phyloP scores from a whole-genome alignment of 2,113 vertebrate genomes.

The Apteryx owenii region DNA sequence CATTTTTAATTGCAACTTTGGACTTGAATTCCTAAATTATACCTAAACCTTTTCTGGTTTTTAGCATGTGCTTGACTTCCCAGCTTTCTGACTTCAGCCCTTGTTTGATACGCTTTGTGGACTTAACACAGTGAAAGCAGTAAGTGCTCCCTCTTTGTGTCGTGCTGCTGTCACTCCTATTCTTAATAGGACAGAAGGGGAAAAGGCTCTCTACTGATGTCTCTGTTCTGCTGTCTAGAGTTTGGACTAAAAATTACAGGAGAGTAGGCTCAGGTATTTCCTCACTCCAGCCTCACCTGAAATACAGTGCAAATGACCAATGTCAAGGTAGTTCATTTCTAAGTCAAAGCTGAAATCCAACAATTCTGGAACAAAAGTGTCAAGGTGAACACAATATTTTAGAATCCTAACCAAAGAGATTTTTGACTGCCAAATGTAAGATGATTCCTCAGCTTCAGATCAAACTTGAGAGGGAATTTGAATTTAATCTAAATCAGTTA shows the following conservation, averaged over 20 bases:
- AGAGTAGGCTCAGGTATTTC: neutral
- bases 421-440: neutral
- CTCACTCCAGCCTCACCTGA: neutral
- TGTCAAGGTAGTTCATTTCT: accelerated
- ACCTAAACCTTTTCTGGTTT: neutral
- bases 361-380: neutral
- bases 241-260: neutral
- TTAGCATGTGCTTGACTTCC: too few relatives aligned
- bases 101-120: neutral
- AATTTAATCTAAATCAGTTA: neutral
- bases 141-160: accelerated
- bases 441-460: neutral
- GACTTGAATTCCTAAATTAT: neutral
- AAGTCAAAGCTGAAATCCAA: neutral
- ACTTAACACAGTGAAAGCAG: accelerated
- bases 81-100: neutral
- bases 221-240: neutral
- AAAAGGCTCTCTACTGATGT: neutral
- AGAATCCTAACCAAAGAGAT: neutral
- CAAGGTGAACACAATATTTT: neutral
- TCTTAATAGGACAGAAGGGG: neutral
- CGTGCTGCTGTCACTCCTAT: accelerated
- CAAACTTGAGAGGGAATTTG: neutral
- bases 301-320: accelerated
- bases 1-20: neutral